These are phyloP conservation scores for Galeopsomyia nigrocyanea DNA, from an alignment of 2,888 invertebrate genomes.

Conservation along the genomic window DNA sequence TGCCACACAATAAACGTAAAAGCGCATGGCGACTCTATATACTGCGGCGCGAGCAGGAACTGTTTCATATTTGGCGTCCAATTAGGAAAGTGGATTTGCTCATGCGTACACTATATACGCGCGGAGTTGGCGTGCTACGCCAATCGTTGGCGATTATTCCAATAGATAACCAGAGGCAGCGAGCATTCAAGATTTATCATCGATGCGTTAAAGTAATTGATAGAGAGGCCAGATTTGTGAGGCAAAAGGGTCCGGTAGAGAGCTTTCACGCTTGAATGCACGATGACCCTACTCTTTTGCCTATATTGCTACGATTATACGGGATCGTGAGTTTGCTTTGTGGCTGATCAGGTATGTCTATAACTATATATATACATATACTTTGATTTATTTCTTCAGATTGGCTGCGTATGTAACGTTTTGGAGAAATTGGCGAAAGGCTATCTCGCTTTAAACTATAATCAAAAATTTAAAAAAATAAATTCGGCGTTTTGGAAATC, in stretches of 20 bases:
- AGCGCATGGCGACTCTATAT: conserved; percentile 1
- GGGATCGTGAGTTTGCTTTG: too few relatives aligned
- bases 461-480: not conserved
- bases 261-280: not conserved
- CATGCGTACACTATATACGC: conserved; percentile 4
- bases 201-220: conserved; percentile 53
- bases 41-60: too few relatives aligned
- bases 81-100: conserved; percentile 44
- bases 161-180: conserved; percentile 28
- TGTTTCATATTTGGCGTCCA: conserved; percentile 29
- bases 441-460: too few relatives aligned
- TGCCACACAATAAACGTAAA: conserved; percentile 18
- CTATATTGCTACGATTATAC: too few relatives aligned
- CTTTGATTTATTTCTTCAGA: too few relatives aligned
- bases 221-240: conserved; percentile 36
- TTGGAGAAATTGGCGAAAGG: conserved; percentile 32
- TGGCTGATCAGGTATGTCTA: too few relatives aligned
- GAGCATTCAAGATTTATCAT: conserved; percentile 52
- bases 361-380: too few relatives aligned
- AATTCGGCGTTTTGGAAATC: not conserved
- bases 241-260: conserved; percentile 7
- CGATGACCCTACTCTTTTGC: too few relatives aligned
- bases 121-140: not conserved
- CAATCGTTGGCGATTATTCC: conserved; percentile 31
- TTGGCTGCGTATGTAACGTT: too few relatives aligned